Conservation (phyloP, 2,888 invertebrate species). For the Dryobota labecula region DNA sequence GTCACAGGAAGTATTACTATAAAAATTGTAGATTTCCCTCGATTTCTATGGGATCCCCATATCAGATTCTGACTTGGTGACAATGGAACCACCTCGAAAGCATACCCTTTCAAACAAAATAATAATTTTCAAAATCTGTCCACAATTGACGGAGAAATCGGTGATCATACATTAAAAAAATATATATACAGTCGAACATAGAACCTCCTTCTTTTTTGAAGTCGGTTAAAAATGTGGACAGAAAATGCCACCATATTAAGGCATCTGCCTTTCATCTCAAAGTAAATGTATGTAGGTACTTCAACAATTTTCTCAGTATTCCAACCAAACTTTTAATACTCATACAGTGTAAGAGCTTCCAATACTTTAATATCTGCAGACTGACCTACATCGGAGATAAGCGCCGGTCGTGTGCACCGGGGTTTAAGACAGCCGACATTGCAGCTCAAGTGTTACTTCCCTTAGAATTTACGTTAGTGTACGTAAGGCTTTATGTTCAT, state of each 20-base stretch:
- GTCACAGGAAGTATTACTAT: too few species aligned
- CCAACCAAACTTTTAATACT: slow-evolving; percentile 51
- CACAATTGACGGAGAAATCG: too few species aligned
- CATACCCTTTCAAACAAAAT: too few species aligned
- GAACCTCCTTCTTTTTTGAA: too few species aligned
- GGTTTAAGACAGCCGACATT: slow-evolving; percentile 58
- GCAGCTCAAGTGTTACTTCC: slow-evolving; percentile 58
- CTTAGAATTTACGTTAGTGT: slow-evolving; percentile 54
- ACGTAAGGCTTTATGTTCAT: slow-evolving; percentile 48
- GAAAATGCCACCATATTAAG: neutral
- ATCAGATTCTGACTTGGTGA: too few species aligned
- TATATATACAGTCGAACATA: too few species aligned
- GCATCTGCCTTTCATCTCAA: neutral
- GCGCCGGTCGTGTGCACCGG: slow-evolving; percentile 48
- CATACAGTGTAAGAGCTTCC: slow-evolving; percentile 59
- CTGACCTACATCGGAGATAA: slow-evolving; percentile 73
- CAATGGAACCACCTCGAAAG: too few species aligned
- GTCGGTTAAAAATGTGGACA: too few species aligned
- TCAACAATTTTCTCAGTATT: slow-evolving; percentile 13
- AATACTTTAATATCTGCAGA: slow-evolving; percentile 74
- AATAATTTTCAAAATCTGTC: too few species aligned
- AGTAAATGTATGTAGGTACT: neutral
- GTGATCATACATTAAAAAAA: too few species aligned
- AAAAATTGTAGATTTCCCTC: too few species aligned
- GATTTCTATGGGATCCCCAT: too few species aligned